Percentiles rank a stretch among this genome's conserved stretches.
These are phyloP conservation scores for Megaptera novaeangliae DNA, from an alignment of 2,113 vertebrate genomes.

Conservation along the genomic window DNA sequence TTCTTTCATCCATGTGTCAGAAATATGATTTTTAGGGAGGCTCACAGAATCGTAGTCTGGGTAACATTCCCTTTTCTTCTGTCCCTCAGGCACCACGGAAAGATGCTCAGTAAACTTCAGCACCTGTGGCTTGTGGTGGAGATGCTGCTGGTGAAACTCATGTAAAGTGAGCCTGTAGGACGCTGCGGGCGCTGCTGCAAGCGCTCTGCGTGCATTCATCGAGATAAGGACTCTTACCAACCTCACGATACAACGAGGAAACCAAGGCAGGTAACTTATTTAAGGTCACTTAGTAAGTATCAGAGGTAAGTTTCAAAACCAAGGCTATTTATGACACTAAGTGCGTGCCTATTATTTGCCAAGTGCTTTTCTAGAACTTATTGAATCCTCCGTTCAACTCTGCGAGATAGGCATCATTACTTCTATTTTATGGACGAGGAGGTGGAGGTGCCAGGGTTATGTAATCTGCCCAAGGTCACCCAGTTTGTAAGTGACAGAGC, in stretches of 20 bases:
- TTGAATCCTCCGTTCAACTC: not conserved
- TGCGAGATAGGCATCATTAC: not conserved
- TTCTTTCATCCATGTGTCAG: not conserved
- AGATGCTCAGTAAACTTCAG: not conserved
- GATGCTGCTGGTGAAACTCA: not conserved
- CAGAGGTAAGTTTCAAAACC: not conserved
- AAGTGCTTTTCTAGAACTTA: not conserved
- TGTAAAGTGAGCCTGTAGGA: not conserved
- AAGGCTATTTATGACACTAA: not conserved
- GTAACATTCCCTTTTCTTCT: not conserved
- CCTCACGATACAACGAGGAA: not conserved
- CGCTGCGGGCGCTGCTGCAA: fast-evolving
- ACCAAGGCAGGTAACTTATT: not conserved
- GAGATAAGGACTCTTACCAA: not conserved
- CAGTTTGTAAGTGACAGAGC: not conserved
- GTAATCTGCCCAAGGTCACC: not conserved
- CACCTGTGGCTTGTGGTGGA: not conserved
- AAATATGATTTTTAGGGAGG: not conserved
- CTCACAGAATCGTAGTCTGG: not conserved
- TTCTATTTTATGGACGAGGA: not conserved
- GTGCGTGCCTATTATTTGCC: not conserved
- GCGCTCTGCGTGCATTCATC: not conserved
- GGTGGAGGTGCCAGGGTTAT: not conserved
- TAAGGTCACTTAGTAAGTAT: not conserved
- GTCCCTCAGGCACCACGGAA: not conserved